These are phyloP conservation scores for Nixonia krombeini DNA, from an alignment of 1,140 invertebrate genomes.

Conservation along the genomic window DNA sequence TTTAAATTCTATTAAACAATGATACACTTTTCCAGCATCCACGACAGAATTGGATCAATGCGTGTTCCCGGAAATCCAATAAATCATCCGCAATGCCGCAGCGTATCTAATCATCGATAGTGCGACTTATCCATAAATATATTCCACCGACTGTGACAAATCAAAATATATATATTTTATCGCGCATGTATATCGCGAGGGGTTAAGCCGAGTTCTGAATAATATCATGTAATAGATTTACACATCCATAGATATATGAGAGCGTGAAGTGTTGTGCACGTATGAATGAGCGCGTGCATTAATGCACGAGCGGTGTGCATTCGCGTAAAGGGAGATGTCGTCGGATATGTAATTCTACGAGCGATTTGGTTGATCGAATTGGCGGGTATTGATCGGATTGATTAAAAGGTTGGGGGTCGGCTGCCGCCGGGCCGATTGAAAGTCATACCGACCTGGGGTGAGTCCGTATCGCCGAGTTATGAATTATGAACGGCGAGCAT, in stretches of 20 bases:
- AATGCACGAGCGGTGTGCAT: slow-evolving; percentile 28
- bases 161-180: slow-evolving; percentile 58
- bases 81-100: slow-evolving; percentile 29
- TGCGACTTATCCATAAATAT: slow-evolving; percentile 50
- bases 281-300: slow-evolving; percentile 24
- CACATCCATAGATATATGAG: slow-evolving; percentile 20
- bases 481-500: slow-evolving; percentile 24
- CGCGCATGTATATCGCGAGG: slow-evolving; percentile 38
- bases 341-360: slow-evolving; percentile 53
- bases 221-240: slow-evolving; percentile 56
- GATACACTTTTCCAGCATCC: background rate
- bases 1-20: background rate
- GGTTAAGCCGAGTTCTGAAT: slow-evolving; percentile 27
- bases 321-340: slow-evolving; percentile 14
- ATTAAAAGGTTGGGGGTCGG: slow-evolving; percentile 54
- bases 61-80: slow-evolving; percentile 11
- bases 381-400: slow-evolving; percentile 56
- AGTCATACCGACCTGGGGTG: slow-evolving; percentile 47
- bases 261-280: too few relatives aligned
- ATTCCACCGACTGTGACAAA: slow-evolving; percentile 53
- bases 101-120: slow-evolving; percentile 58
- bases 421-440: slow-evolving; percentile 41
- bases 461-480: slow-evolving; percentile 28
- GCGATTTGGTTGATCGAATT: slow-evolving; percentile 62
- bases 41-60: background rate